Conservation (phyloP, 2,113 vertebrate genomes). For the Nerophis lumbriciformis region DNA sequence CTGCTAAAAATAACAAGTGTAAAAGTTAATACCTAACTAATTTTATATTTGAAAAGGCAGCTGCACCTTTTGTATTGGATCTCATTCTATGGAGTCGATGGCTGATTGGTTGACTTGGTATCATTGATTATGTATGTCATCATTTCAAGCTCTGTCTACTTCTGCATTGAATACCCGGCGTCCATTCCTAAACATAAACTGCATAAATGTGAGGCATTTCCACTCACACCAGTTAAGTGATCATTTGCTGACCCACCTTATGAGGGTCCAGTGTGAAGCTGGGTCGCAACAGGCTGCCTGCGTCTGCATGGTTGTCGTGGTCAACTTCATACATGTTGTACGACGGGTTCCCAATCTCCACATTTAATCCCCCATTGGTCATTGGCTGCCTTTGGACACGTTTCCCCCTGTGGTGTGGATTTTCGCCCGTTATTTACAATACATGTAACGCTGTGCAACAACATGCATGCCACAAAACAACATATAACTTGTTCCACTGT, state of each 20-base stretch:
- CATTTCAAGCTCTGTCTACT: background rate
- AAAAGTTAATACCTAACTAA: too few relatives aligned
- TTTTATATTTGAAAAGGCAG: too few relatives aligned
- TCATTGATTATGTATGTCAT: background rate
- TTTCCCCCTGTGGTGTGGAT: conserved; percentile 77
- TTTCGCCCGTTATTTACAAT: conserved; percentile 19
- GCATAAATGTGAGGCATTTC: background rate
- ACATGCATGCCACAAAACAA: conserved; percentile 16
- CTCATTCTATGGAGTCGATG: too few relatives aligned
- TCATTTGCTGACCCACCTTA: conserved; percentile 74
- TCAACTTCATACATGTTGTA: conserved; percentile 99
- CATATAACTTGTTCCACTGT: background rate
- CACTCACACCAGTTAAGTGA: background rate
- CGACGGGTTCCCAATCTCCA: conserved; percentile 97
- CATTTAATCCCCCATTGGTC: conserved; percentile 94
- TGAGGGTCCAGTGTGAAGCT: conserved; percentile 91
- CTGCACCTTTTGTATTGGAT: too few relatives aligned
- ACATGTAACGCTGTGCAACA: conserved; percentile 4
- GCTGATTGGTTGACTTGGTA: too few relatives aligned
- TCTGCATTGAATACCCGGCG: background rate
- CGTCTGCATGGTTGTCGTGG: conserved; percentile 86
- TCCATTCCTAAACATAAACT: background rate
- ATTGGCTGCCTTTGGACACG: conserved; percentile 93
- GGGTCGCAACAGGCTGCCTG: conserved; percentile 85
- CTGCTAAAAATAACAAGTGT: too few relatives aligned